These are phyloP conservation scores for Serranus cabrilla DNA, from an alignment of 2,797 vertebrate genomes.

Conservation along the genomic window DNA sequence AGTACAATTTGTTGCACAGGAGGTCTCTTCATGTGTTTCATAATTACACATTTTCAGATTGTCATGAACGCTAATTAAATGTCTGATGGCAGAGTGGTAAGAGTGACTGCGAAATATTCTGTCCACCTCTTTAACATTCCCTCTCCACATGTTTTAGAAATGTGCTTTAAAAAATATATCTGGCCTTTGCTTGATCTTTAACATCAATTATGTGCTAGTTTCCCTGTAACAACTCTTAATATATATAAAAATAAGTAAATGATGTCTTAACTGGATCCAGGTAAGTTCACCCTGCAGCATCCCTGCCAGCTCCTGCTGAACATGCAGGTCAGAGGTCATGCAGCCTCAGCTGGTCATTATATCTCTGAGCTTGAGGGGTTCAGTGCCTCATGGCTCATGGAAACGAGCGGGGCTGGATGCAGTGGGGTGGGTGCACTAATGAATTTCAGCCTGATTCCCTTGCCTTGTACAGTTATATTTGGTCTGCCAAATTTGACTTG, in stretches of 20 bases:
- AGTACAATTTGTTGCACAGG: not conserved
- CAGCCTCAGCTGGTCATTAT: not conserved
- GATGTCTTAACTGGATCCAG: not conserved
- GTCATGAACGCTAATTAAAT: not conserved
- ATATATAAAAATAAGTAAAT: not conserved
- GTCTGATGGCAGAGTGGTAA: not conserved
- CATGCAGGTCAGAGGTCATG: conserved; percentile 11
- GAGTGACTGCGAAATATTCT: too few relatives aligned
- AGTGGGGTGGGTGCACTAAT: not conserved
- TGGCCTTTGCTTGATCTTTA: too few relatives aligned
- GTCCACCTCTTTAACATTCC: too few relatives aligned
- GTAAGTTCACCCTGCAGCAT: not conserved
- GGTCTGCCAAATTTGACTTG: too few relatives aligned
- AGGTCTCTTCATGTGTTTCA: not conserved
- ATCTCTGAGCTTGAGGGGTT: not conserved
- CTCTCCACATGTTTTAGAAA: too few relatives aligned
- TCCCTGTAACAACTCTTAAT: too few relatives aligned
- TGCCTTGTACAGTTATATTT: not conserved
- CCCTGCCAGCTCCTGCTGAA: not conserved
- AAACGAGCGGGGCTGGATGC: not conserved
- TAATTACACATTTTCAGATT: not conserved
- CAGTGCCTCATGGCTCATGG: not conserved
- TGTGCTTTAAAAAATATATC: too few relatives aligned
- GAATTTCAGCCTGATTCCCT: not conserved
- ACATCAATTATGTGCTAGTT: too few relatives aligned